These are phyloP conservation scores for Pocillopora damicornis DNA, from an alignment of 64 coral and sea anemone genomes.

Conservation along the genomic window DNA sequence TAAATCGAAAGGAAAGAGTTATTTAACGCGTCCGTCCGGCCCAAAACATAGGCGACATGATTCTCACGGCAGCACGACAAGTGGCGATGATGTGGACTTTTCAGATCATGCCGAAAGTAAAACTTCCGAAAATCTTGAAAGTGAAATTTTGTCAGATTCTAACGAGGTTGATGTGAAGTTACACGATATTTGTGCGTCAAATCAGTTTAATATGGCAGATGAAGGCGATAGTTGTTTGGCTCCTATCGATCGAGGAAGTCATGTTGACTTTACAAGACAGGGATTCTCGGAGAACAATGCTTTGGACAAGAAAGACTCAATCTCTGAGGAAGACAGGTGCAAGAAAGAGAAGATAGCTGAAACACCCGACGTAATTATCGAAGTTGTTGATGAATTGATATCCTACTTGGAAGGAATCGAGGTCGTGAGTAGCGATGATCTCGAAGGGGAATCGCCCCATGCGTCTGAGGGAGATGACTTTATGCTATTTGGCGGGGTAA, in stretches of 20 bases:
- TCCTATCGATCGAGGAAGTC: not conserved
- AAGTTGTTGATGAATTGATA: conserved; percentile 81
- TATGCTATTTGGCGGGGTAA: conserved; percentile 32
- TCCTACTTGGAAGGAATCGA: conserved; percentile 79
- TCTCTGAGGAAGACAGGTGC: conserved; percentile 34
- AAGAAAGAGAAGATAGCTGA: conserved; percentile 36
- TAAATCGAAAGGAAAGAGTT: conserved; percentile 3
- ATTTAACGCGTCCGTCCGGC: not conserved
- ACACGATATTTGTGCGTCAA: conserved; percentile 18
- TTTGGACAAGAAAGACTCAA: not conserved
- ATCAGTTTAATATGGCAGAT: conserved; percentile 22
- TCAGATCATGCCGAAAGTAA: conserved; percentile 26
- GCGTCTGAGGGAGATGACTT: conserved; percentile 3
- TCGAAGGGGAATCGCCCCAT: conserved; percentile 34
- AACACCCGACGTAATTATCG: conserved; percentile 67
- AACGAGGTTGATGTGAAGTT: conserved; percentile 1
- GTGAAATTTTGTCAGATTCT: conserved; percentile 20
- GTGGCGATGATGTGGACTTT: conserved; percentile 9
- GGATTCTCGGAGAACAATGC: conserved; percentile 20
- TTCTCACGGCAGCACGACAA: conserved; percentile 16
- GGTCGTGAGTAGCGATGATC: conserved; percentile 70
- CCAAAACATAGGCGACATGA: conserved; percentile 9
- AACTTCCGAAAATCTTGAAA: not conserved
- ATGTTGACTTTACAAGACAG: not conserved
- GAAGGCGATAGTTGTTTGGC: not conserved